Percentiles rank a stretch among this genome's conserved stretches.
Evolutionary conservation across 2,888 invertebrate species (phyloP).

Genomic region (Sericinus montela): DNA sequence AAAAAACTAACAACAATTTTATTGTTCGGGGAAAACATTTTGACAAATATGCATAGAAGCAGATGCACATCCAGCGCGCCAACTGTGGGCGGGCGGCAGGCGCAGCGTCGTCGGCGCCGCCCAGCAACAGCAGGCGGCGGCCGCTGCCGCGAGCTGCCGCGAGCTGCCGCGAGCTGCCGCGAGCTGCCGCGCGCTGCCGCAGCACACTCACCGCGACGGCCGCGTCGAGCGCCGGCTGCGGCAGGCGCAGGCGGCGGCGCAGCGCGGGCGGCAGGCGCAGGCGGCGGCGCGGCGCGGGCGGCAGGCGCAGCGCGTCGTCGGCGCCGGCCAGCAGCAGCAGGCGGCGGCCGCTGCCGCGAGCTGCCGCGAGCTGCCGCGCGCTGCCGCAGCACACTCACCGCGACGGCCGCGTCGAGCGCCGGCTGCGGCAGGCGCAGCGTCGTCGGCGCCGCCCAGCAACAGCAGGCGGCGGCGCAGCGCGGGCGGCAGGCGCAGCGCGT

Average conservation of each 20-base stretch:
- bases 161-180: conserved; percentile 24
- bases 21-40: no score
- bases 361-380: conserved; percentile 14
- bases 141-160: conserved; percentile 30
- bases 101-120: conserved; percentile 30
- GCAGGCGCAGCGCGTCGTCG: conserved; percentile 82
- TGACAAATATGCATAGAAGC: no score
- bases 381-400: conserved; percentile 37
- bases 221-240: conserved; percentile 85
- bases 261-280: conserved; percentile 79
- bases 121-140: conserved; percentile 57
- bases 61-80: conserved; percentile 48
- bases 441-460: conserved; percentile 36
- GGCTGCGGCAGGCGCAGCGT: conserved; percentile 34
- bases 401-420: conserved; percentile 81
- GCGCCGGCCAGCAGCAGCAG: conserved; percentile 76
- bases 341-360: conserved; percentile 33
- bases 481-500: conserved; percentile 80
- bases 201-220: conserved; percentile 47
- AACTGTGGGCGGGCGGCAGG: conserved; percentile 64
- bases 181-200: neutral
- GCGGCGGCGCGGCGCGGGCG: conserved; percentile 76
- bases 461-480: conserved; percentile 74
- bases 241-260: conserved; percentile 80
- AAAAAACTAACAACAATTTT: no score